These are phyloP conservation scores for Microplitis deprimator DNA, from an alignment of 2,888 invertebrate species.

Conservation along the genomic window DNA sequence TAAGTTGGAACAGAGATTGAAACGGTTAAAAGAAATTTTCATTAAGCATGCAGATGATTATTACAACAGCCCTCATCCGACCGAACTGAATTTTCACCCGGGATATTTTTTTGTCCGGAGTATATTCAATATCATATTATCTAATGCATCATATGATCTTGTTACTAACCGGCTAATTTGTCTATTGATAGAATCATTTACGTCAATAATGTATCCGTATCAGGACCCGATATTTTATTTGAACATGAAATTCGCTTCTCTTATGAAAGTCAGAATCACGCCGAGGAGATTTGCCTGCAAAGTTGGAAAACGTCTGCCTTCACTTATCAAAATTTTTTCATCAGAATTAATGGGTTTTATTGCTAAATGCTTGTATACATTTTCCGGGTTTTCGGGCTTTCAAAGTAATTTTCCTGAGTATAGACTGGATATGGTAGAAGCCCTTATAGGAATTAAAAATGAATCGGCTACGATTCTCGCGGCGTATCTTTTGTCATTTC, in stretches of 20 bases:
- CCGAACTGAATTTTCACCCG: constrained; percentile 36
- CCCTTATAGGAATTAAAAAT: constrained; percentile 27
- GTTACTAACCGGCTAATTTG: constrained; percentile 23
- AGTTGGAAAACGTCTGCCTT: constrained; percentile 37
- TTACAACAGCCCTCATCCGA: constrained; percentile 49
- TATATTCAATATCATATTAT: neutral
- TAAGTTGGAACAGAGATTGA: constrained; percentile 46
- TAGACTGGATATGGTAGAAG: constrained; percentile 37
- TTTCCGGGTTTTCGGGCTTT: neutral
- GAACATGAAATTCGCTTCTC: constrained; percentile 39
- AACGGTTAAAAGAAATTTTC: constrained; percentile 41
- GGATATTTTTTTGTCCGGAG: constrained; percentile 42
- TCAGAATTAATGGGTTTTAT: constrained; percentile 36
- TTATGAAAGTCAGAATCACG: neutral
- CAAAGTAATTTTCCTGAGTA: neutral
- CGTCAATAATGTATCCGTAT: constrained; percentile 44
- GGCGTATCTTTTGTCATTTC: neutral
- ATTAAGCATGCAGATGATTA: constrained; percentile 19
- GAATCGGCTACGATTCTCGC: constrained; percentile 41
- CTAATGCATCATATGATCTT: neutral
- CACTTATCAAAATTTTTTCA: constrained; percentile 39
- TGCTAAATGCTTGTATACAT: constrained; percentile 27
- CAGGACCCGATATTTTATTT: constrained; percentile 50
- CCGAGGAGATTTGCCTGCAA: constrained; percentile 31
- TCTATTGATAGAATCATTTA: constrained; percentile 45